phyloP scores from a whole-genome alignment of 2,888 invertebrate species.

The Thera britannica region DNA sequence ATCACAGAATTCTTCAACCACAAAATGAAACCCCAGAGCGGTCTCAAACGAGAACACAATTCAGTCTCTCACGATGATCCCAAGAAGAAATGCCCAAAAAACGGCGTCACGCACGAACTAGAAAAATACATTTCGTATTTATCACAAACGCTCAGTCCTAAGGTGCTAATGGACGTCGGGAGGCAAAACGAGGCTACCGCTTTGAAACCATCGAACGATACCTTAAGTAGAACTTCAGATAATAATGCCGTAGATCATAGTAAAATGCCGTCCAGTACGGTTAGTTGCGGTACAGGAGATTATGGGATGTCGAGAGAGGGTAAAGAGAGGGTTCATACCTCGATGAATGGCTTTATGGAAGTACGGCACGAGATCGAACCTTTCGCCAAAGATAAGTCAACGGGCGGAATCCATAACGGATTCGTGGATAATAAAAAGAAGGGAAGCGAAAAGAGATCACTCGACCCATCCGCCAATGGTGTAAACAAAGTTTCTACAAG shows the following conservation, averaged over 20 bases:
- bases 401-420: slow-evolving; percentile 61
- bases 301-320: slow-evolving; percentile 60
- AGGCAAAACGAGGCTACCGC: slow-evolving; percentile 62
- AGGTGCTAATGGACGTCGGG: slow-evolving; percentile 74
- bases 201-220: slow-evolving; percentile 49
- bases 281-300: slow-evolving; percentile 62
- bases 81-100: slow-evolving; percentile 78
- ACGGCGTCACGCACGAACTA: slow-evolving; percentile 76
- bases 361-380: slow-evolving; percentile 62
- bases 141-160: slow-evolving; percentile 78
- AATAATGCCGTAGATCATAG: slow-evolving; percentile 58
- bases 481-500: slow-evolving; percentile 53
- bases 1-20: slow-evolving; percentile 94
- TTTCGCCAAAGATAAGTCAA: slow-evolving; percentile 58
- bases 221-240: slow-evolving; percentile 51
- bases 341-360: slow-evolving; percentile 74
- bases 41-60: slow-evolving; percentile 74
- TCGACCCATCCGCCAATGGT: slow-evolving; percentile 74
- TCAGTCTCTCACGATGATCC: slow-evolving; percentile 62
- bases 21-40: slow-evolving; percentile 89
- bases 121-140: slow-evolving; percentile 81
- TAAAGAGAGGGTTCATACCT: slow-evolving; percentile 60
- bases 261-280: slow-evolving; percentile 54
- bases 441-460: slow-evolving; percentile 53
- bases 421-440: slow-evolving; percentile 64